Evolutionary conservation across 2,113 vertebrate species (phyloP).

Genomic region (Halichoerus grypus): DNA sequence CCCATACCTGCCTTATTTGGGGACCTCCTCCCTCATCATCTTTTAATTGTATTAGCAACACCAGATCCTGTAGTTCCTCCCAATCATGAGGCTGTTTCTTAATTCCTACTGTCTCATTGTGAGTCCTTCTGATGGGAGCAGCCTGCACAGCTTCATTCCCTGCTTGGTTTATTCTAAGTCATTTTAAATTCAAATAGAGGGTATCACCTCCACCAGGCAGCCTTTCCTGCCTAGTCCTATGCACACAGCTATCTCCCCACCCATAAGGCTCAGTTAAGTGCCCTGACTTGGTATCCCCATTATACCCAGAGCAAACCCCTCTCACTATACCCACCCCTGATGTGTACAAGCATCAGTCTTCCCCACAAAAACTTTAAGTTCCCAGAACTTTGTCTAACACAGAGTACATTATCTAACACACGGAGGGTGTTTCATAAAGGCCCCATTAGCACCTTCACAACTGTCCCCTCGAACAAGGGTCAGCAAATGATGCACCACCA

Average conservation of each 20-base stretch:
- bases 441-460: not conserved
- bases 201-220: not conserved
- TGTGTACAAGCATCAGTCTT: not conserved
- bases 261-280: not conserved
- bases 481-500: not conserved
- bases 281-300: not conserved
- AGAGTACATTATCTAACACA: not conserved
- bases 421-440: not conserved
- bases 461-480: not conserved
- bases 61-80: not conserved
- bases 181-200: not conserved
- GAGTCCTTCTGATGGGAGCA: not conserved
- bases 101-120: not conserved
- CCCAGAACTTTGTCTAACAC: not conserved
- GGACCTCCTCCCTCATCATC: not conserved
- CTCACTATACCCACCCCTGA: not conserved
- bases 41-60: not conserved
- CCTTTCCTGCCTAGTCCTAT: not conserved
- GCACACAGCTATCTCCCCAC: not conserved
- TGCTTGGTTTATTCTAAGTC: not conserved
- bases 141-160: not conserved
- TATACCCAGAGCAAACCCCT: not conserved
- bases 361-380: not conserved
- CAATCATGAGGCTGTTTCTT: not conserved
- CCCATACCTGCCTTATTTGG: not conserved